Base-by-base conservation (phyloP, 2,888 invertebrate genomes). In the Blomia tropicalis region DNA sequence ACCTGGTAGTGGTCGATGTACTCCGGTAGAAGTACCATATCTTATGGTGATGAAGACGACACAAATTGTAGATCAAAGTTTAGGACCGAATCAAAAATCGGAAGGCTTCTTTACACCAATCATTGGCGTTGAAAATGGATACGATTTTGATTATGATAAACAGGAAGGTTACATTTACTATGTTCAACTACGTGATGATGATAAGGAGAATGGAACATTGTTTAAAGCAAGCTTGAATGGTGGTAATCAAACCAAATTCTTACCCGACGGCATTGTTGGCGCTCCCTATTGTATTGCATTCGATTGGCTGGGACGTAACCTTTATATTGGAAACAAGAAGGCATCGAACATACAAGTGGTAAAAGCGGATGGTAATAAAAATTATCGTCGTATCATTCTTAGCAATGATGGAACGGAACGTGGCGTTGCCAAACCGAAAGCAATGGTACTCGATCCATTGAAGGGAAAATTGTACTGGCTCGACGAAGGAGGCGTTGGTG, bases 381-480 rank as follows among this genome's bases (percentile, higher is more conserved):
- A 65, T 22, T 87, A 85, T 72, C 78, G 93, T 44, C 81, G 86
- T 14, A 82, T 93, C 31, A 81, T 98, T 27, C 75, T 96, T 65
- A 85, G 86, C 0, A 95, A 95, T 72, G 85, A 90, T 71, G 92
- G 92, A 0, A 86, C 83, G 67, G 81, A 78, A 63, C 81, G 81
- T 0, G 90, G 90, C 0, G 87, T 95, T 1, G 86, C 90, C 0
- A 83, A 83, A 69, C 96, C 96, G 0, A 84, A 82, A 69, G 81
- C 87, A 0, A 80, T 98, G 65, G 87, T 85, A 62, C 77, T 98
- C 32, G 91, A 96, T 76, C 92, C 96, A 0, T 80, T 81, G n/a
- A 86, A 87, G 69, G 96, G 96, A 78, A 84, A 85, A 76, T 75
- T 93, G 30, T 98, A 89, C 76, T 98, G 96, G 96, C 81, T 92